Evolutionary conservation across 2,888 invertebrate species (phyloP), one percentile per base, ranked within the genome.

Genomic region (Colletes collaris): DNA sequence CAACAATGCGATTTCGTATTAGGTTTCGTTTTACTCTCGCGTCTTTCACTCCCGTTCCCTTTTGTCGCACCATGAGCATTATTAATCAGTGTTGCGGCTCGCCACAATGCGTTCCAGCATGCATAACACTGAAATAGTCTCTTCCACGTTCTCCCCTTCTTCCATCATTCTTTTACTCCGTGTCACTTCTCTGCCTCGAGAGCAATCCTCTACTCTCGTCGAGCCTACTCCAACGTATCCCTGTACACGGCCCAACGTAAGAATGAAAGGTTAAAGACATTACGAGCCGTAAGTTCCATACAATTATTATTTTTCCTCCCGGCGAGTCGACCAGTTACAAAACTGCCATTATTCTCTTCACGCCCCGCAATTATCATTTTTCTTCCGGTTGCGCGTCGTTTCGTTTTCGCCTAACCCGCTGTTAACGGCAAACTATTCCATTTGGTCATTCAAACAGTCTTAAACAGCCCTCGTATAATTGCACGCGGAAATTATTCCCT

Each of bases 261-360:
- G 79, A 76, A 76, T 40, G 67, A 79, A 76, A 59, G 71, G 63
- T 69, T 83, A 81, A 85, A 78, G 72, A 78, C 76, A 72, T 83
- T 83, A 85, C 75, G 53, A 77, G 75, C 60, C 64, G 46, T 65
- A 56, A 72, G 65, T 73, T 37, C 35, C 55, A 40, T 55, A 58
- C 59, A 75, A 77, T 79, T 82, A 76, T 82, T 79, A 70, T 76
- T 66, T 75, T 72, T 52, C n/a, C 67, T 40, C 40, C 19, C 35
- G 44, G 11, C 19, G 1, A 2, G 10, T 8, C 44, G 52, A 7
- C 37, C 19, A 49, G 8, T 59, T 40, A 4, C 0, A 10, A 27
- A 27, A 27, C 27, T 27, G 27, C 13, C 46, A 11, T 59, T 16
- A 8, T 16, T 2, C 7, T 8, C 8, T 8, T 6, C 8, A 10